Percentiles rank a stretch among this genome's conserved stretches.
phyloP scores from a whole-genome alignment of 2,888 invertebrate genomes.

The Protodeltote pygarga region DNA sequence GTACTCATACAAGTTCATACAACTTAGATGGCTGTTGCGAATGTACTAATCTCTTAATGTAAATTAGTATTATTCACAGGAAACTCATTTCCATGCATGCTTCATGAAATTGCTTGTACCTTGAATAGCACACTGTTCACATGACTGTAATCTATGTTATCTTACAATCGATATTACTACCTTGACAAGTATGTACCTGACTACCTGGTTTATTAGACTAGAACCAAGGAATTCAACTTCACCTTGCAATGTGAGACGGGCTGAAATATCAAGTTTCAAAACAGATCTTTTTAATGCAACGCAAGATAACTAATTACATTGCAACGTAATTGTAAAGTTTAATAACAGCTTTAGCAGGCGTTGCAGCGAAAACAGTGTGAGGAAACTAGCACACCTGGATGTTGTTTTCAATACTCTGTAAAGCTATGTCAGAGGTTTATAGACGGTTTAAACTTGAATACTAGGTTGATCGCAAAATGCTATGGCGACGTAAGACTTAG shows the following conservation, averaged over 20 bases:
- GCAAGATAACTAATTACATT: slow-evolving; percentile 33
- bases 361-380: too few relatives aligned
- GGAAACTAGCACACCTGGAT: too few relatives aligned
- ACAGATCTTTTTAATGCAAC: slow-evolving; percentile 50
- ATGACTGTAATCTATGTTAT: slow-evolving; percentile 27
- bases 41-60: slow-evolving; percentile 49
- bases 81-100: slow-evolving; percentile 35
- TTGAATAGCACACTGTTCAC: too few relatives aligned
- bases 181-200: slow-evolving; percentile 36
- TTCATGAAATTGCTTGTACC: slow-evolving; percentile 41
- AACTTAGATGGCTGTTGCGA: slow-evolving; percentile 33
- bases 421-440: too few relatives aligned
- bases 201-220: slow-evolving; percentile 63
- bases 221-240: slow-evolving; percentile 67
- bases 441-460: too few relatives aligned
- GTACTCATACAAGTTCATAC: slow-evolving; percentile 33
- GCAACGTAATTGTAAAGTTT: slow-evolving; percentile 37
- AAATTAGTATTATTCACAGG: slow-evolving; percentile 49
- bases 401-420: too few relatives aligned
- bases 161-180: slow-evolving; percentile 28
- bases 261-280: slow-evolving; percentile 62
- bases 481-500: too few relatives aligned
- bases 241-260: slow-evolving; percentile 62
- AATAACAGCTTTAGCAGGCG: too few relatives aligned
- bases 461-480: too few relatives aligned